phyloP scores from a whole-genome alignment of 2,113 vertebrate genomes.

The Balaenoptera acutorostrata region DNA sequence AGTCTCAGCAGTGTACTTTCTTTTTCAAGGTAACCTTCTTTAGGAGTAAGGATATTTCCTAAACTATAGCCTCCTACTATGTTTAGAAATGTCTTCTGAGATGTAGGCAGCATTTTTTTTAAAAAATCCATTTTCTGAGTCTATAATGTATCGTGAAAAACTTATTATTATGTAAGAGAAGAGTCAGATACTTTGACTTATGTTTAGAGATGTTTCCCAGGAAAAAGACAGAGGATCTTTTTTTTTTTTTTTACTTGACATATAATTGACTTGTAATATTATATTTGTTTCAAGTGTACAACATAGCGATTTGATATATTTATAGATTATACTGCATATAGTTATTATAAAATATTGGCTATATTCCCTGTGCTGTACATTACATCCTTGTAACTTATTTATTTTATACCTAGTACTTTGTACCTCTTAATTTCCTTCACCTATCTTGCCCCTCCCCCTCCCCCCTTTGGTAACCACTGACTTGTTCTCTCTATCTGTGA shows the following conservation, averaged over 20 bases:
- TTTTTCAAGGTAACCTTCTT: constrained; percentile 37
- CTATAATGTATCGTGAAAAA: background rate
- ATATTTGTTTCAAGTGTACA: background rate
- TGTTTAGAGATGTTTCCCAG: background rate
- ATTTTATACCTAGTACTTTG: background rate
- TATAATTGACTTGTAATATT: background rate
- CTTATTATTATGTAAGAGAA: background rate
- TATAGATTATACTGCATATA: background rate
- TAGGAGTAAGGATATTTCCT: constrained; percentile 28
- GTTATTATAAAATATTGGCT: background rate
- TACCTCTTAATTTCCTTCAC: background rate
- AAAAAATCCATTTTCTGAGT: background rate
- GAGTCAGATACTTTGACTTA: background rate
- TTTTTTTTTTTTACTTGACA: background rate
- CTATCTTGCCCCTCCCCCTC: background rate
- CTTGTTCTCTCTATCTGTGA: background rate
- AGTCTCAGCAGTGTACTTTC: background rate
- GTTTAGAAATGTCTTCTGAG: constrained; percentile 36
- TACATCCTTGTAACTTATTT: background rate
- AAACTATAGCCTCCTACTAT: background rate
- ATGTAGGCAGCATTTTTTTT: background rate
- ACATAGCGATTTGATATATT: background rate
- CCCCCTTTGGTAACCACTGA: background rate
- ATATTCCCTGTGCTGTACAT: background rate
- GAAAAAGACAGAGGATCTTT: background rate